Evolutionary conservation across 1,140 invertebrate species (phyloP).

Genomic region (Nephila pilipes): DNA sequence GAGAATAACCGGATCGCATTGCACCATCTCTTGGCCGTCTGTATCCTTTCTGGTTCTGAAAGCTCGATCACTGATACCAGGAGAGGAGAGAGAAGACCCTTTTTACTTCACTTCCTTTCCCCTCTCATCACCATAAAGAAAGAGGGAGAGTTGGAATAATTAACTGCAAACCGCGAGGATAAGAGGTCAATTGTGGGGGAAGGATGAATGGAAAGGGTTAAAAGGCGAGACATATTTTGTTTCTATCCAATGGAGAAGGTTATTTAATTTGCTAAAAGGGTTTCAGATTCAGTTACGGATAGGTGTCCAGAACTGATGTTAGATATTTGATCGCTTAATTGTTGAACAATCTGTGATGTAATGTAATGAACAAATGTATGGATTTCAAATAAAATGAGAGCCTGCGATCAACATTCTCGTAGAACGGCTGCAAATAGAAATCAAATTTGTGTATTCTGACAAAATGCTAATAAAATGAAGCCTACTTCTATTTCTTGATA

Average conservation of each 20-base stretch:
- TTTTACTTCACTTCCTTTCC: slow-evolving; percentile 23
- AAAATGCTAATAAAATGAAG: too few species aligned
- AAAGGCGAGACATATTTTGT: slow-evolving; percentile 36
- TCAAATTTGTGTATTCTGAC: too few species aligned
- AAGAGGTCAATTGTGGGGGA: slow-evolving; percentile 26
- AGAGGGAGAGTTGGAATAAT: slow-evolving; percentile 50
- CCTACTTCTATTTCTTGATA: too few species aligned
- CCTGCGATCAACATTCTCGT: too few species aligned
- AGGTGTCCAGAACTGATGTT: background rate
- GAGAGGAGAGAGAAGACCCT: background rate
- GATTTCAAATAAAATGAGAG: too few species aligned
- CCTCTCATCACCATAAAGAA: background rate
- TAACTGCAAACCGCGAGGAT: slow-evolving; percentile 52
- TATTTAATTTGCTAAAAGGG: slow-evolving; percentile 45
- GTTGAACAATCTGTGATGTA: background rate
- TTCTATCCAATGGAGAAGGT: background rate
- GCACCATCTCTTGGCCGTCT: slow-evolving; percentile 28
- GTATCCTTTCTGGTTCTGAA: slow-evolving; percentile 67
- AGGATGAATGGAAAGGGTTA: slow-evolving; percentile 59
- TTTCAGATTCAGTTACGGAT: background rate
- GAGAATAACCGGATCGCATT: slow-evolving; percentile 43
- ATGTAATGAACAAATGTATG: too few species aligned
- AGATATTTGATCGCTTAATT: background rate
- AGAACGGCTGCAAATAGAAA: too few species aligned
- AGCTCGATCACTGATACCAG: slow-evolving; percentile 10